Evolutionary conservation across 2,888 invertebrate genomes (phyloP).

Genomic region (Meganola albula): DNA sequence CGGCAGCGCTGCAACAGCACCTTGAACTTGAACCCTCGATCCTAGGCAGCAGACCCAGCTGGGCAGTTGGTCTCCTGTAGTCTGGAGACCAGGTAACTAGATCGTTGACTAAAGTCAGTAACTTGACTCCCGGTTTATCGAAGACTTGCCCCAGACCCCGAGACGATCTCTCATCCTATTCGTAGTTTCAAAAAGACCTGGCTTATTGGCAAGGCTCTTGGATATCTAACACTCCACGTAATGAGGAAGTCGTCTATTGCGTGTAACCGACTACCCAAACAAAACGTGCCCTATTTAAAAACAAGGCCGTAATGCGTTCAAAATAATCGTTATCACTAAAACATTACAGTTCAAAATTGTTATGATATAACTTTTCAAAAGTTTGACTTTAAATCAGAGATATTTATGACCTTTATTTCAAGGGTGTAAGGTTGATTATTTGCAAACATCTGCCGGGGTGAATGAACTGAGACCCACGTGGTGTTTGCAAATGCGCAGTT

Average conservation of each 20-base stretch:
- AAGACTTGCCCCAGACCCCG: neutral
- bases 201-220: neutral
- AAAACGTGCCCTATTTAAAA: conserved; percentile 27
- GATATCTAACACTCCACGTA: conserved; percentile 18
- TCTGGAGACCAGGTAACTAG: too few species aligned
- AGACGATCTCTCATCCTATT: neutral
- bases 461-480: conserved; percentile 64
- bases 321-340: conserved; percentile 14
- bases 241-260: conserved; percentile 26
- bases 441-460: conserved; percentile 37
- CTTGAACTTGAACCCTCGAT: too few species aligned
- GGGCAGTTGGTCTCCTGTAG: too few species aligned
- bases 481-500: conserved; percentile 68
- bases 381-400: conserved; percentile 16
- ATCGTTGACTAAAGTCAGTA: too few species aligned
- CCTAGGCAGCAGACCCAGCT: too few species aligned
- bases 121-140: too few species aligned
- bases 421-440: conserved; percentile 21
- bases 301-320: conserved; percentile 19
- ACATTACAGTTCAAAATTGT: conserved; percentile 14
- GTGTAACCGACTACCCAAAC: conserved; percentile 25
- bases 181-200: neutral
- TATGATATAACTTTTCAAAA: conserved; percentile 11
- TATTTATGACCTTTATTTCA: conserved; percentile 23
- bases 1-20: too few species aligned